Percentiles rank a stretch among this genome's conserved stretches.
phyloP scores from a whole-genome alignment of 2,888 invertebrate species.

The Napeogenes inachia region DNA sequence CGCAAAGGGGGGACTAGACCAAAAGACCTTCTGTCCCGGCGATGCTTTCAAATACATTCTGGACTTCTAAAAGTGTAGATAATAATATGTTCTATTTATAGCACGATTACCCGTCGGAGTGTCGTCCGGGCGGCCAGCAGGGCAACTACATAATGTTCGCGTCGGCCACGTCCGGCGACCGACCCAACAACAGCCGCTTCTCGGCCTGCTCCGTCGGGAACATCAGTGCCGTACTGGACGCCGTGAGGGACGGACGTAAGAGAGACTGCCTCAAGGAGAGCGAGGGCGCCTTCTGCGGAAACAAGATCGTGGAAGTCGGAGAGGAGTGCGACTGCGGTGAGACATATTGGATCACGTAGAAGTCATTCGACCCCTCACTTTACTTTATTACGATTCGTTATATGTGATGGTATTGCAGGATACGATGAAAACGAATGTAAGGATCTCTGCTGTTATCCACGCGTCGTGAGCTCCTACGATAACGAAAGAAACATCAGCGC shows the following conservation, averaged over 20 bases:
- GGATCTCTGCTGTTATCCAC: slow-evolving; percentile 95
- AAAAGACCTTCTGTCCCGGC: too few species aligned
- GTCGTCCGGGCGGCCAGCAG: slow-evolving; percentile 91
- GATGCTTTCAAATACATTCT: too few species aligned
- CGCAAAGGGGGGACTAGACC: too few species aligned
- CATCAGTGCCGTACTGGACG: slow-evolving; percentile 95
- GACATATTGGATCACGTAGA: slow-evolving; percentile 12
- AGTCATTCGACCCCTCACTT: not conserved
- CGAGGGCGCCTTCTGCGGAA: slow-evolving; percentile 98
- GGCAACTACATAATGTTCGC: slow-evolving; percentile 99
- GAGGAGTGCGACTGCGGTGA: slow-evolving; percentile 97
- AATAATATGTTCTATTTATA: slow-evolving; percentile 53
- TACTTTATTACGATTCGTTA: not conserved
- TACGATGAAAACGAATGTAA: slow-evolving; percentile 95
- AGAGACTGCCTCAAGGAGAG: slow-evolving; percentile 93
- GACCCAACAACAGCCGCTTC: slow-evolving; percentile 98
- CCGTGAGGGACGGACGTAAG: slow-evolving; percentile 93
- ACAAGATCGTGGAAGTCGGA: slow-evolving; percentile 97
- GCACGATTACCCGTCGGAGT: slow-evolving; percentile 96
- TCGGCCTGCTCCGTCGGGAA: slow-evolving; percentile 96
- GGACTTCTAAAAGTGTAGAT: not conserved
- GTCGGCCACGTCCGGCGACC: slow-evolving; percentile 98
- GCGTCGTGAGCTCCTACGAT: slow-evolving; percentile 84
- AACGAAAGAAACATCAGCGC: slow-evolving; percentile 82
- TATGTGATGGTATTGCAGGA: slow-evolving; percentile 52